Conservation (phyloP, 1,140 invertebrate genomes). For the Leptoteleia sp. region DNA sequence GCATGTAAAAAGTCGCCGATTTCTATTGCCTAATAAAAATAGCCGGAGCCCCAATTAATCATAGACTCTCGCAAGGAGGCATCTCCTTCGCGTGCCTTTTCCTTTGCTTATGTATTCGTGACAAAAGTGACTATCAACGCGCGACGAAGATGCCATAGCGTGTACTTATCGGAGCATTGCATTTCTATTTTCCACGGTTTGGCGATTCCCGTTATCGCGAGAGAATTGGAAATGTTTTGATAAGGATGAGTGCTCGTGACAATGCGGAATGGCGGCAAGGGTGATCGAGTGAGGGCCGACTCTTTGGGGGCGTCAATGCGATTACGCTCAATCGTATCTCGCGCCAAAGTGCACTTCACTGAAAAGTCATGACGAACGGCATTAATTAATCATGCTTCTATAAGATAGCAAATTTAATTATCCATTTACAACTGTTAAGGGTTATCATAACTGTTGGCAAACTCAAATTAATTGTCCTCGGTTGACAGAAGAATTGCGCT, state of each 20-base stretch:
- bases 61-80: constrained; percentile 8
- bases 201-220: constrained; percentile 43
- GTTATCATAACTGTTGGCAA: constrained; percentile 8
- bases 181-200: constrained; percentile 48
- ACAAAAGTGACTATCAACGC: constrained; percentile 37
- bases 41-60: constrained; percentile 16
- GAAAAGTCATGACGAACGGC: constrained; percentile 31
- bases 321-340: constrained; percentile 42
- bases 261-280: constrained; percentile 6
- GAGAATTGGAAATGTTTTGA: constrained; percentile 52
- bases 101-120: constrained; percentile 18
- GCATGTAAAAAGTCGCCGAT: constrained; percentile 19
- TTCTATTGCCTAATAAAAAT: constrained; percentile 36
- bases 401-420: constrained; percentile 33
- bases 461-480: constrained; percentile 9
- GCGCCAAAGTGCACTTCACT: constrained; percentile 25
- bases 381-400: constrained; percentile 33
- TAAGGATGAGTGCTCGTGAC: constrained; percentile 49
- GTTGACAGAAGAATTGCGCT: no score
- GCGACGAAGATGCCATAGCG: constrained; percentile 34
- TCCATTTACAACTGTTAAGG: constrained; percentile 8
- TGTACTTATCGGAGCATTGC: constrained; percentile 37
- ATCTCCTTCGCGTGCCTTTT: constrained; percentile 1
- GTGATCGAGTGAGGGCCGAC: background rate
- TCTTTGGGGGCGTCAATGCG: constrained; percentile 22